phyloP scores from a whole-genome alignment of 2,797 vertebrate genomes.

The Bucorvus abyssinicus region DNA sequence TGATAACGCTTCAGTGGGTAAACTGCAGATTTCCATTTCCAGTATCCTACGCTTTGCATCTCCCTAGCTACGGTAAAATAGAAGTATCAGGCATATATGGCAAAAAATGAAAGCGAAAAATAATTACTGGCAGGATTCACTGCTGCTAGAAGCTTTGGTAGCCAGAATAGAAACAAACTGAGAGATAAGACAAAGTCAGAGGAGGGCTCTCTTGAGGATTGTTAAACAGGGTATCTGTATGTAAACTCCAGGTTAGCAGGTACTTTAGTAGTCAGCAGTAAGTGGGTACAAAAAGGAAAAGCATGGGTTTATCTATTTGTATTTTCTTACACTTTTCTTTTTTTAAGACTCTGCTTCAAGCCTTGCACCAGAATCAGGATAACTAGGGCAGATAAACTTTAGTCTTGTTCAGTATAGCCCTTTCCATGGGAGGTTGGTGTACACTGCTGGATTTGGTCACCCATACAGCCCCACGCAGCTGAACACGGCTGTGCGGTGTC shows the following conservation, averaged over 20 bases:
- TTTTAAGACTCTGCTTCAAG: not conserved
- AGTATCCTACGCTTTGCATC: not conserved
- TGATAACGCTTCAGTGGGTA: not conserved
- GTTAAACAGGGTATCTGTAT: not conserved
- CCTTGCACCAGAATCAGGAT: not conserved
- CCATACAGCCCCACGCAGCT: not conserved
- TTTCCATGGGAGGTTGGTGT: not conserved
- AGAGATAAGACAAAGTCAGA: not conserved
- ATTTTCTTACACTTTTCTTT: not conserved
- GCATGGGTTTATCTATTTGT: not conserved
- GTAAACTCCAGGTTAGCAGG: not conserved
- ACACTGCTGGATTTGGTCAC: not conserved
- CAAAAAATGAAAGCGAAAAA: not conserved
- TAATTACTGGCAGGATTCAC: not conserved
- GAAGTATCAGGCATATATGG: not conserved
- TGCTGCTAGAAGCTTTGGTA: not conserved
- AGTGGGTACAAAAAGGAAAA: not conserved
- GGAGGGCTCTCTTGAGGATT: not conserved
- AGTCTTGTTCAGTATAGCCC: not conserved
- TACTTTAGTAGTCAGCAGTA: not conserved
- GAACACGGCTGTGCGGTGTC: accelerated
- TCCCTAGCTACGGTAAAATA: not conserved
- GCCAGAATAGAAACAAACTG: not conserved
- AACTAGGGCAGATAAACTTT: not conserved
- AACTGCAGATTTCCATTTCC: not conserved